phyloP scores from a whole-genome alignment of 2,113 vertebrate genomes.

The Oryzias curvinotus region DNA sequence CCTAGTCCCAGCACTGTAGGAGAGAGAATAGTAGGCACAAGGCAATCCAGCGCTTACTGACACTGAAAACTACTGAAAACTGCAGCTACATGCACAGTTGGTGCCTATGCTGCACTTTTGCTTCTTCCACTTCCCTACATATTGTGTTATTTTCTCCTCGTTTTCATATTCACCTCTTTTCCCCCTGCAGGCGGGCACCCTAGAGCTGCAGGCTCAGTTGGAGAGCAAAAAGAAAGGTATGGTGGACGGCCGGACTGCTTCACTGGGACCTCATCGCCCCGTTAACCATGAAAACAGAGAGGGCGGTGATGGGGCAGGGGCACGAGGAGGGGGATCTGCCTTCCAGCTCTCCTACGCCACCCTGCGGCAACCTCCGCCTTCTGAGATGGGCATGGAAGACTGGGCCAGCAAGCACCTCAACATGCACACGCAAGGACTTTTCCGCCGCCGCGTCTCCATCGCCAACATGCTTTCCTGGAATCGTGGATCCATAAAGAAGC shows the following conservation, averaged over 20 bases:
- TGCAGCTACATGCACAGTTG: slow-evolving; percentile 38
- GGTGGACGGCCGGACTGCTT: slow-evolving; percentile 55
- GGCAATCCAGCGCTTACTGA: slow-evolving; percentile 22
- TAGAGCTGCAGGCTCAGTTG: slow-evolving; percentile 74
- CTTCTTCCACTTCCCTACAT: neutral
- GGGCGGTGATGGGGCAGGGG: slow-evolving; percentile 42
- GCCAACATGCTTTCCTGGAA: slow-evolving; percentile 94
- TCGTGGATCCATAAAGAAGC: slow-evolving; percentile 87
- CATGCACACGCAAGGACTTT: slow-evolving; percentile 90
- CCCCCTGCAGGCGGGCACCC: slow-evolving; percentile 69
- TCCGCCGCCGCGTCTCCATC: slow-evolving; percentile 87
- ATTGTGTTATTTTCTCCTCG: neutral
- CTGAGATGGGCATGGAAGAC: slow-evolving; percentile 84
- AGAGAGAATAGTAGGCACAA: slow-evolving; percentile 21
- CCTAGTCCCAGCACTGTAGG: slow-evolving; percentile 33
- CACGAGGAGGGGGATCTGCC: slow-evolving; percentile 42
- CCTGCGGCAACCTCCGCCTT: slow-evolving; percentile 81
- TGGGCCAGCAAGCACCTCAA: slow-evolving; percentile 94
- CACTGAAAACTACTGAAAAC: slow-evolving; percentile 12
- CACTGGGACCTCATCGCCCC: slow-evolving; percentile 66
- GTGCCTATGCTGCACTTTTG: slow-evolving; percentile 14
- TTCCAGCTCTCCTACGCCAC: slow-evolving; percentile 80
- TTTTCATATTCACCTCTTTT: slow-evolving; percentile 27
- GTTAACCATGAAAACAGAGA: slow-evolving; percentile 56
- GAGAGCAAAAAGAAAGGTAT: slow-evolving; percentile 72